Evolutionary conservation across 2,797 vertebrate genomes (phyloP), one percentile per base, ranked within the genome.

Genomic region (Myotis daubentonii): DNA sequence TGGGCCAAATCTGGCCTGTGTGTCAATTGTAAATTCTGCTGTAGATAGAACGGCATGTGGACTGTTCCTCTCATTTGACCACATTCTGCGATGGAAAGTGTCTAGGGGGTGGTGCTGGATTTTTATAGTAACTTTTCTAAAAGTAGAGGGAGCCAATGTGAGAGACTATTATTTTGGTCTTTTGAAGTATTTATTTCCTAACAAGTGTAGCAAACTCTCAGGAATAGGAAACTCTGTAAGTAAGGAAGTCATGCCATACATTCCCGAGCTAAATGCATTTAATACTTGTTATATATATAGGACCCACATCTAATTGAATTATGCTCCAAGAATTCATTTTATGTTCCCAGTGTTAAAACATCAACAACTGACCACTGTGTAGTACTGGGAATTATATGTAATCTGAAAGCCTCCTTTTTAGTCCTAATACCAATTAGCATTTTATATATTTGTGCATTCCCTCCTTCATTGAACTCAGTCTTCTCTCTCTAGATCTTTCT

Each of bases 241-340:
- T 62, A 91, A 96, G 95, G 65, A 62, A 94, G 89, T 55, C 89
- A 96, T 97, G 96, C 95, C 96, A 82, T 20, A 80, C 88, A 96
- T 96, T 97, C 94, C 66, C 38, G 47, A 92, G 78, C 30, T 60
- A 23, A 71, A 93, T 87, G 60, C 60, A 88, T 49, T 87, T 78
- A 81, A 78, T 57, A 70, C 51, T 93, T 87, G 84, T n/a, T 92
- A 81, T 92, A 94, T 78, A 91, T 86, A 95, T 80, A 94, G 53
- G 53, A 83, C 9, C 36, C 57, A 87, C 87, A 94, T 78, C 84
- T 97, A 94, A 96, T 95, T 95, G 89, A 91, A 97, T 94, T 95
- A 95, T 78, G 79, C 82, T 62, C 13, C n/a, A 93, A 93, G 93
- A 94, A 96, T 94, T 87, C n/a, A 84, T 41, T 76, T n/a, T 70